Base-by-base conservation (phyloP, 2,888 invertebrate genomes). In the Idaea straminata region DNA sequence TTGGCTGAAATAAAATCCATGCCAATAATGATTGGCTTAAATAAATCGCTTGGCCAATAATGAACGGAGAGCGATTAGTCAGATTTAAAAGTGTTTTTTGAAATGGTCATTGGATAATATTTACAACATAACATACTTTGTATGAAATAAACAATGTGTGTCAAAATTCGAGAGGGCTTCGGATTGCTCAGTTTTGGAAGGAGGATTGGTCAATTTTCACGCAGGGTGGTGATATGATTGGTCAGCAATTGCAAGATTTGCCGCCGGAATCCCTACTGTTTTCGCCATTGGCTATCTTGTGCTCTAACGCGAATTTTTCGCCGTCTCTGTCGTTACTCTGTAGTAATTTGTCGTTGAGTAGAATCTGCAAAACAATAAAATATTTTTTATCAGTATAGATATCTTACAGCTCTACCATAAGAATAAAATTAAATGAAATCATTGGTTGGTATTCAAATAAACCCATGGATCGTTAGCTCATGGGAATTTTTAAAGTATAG, bases 281-380 rank as follows among this genome's bases (percentile, higher is more conserved):
- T 71, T 92, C 90, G 13, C 93, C 91, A 74, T 92, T 93, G 5
- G 92, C 91, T 58, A 92, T 92, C 80, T 89, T 91, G 83, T 87
- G 94, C 78, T 95, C 95, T 68, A 96, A 88, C 58, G 94, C 95
- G 83, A 96, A 95, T 81, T 94, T 94, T 7, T 96, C 96, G 59
- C 93, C 94, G 76, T 96, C 96, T 80, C 93, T 94, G 76, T 96
- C 96, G 82, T 94, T 95, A 74, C 94, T 95, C 79, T 95, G 95
- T 77, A 96, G 94, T 74, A 96, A 86, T 87, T 95, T 95, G 88
- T 97, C 96, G 82, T 96, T 96, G 78, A 96, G 94, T 72, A 97
- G 94, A 85, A 97, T 96, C 96, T 96, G 89, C 82, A 84, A 69
- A 59, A 66, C 62, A 59, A 66, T 62, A 57, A n/a, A n/a, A 63